Evolutionary conservation across 2,888 invertebrate species (phyloP).

Genomic region (Zele albiditarsus): DNA sequence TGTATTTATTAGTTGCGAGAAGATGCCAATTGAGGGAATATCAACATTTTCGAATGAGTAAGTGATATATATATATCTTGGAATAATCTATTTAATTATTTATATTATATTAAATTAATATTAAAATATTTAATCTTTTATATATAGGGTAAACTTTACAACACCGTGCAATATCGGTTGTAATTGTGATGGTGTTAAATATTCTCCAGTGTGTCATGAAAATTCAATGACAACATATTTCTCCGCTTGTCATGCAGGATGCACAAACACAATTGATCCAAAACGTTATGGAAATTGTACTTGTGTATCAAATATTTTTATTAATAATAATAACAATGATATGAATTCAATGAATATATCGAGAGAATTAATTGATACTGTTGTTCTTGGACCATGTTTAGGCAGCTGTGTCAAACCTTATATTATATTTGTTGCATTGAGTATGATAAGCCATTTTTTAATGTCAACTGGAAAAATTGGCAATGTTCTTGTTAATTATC

Average conservation of each 20-base stretch:
- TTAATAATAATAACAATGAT: not conserved
- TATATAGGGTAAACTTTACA: constrained; percentile 74
- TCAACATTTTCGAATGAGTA: constrained; percentile 65
- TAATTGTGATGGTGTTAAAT: constrained; percentile 76
- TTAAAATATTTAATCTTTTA: constrained; percentile 5
- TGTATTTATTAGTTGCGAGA: constrained; percentile 76
- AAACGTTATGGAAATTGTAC: constrained; percentile 65
- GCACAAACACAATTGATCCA: constrained; percentile 70
- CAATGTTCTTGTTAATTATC: constrained; percentile 79
- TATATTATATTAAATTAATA: constrained; percentile 7
- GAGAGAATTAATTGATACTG: constrained; percentile 45
- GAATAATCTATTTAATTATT: not conserved
- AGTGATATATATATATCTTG: constrained; percentile 48
- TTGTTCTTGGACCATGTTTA: constrained; percentile 69
- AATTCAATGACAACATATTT: constrained; percentile 77
- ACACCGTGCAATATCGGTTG: constrained; percentile 77
- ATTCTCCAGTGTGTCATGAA: constrained; percentile 79
- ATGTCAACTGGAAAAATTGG: constrained; percentile 81
- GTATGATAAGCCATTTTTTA: constrained; percentile 76
- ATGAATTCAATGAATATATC: constrained; percentile 13
- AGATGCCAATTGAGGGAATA: constrained; percentile 68
- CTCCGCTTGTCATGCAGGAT: constrained; percentile 85
- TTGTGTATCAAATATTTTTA: constrained; percentile 52
- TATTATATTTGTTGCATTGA: constrained; percentile 73
- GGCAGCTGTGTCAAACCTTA: constrained; percentile 69